These are phyloP conservation scores for Beaufortia kweichowensis DNA, from an alignment of 2,113 vertebrate genomes.

Conservation along the genomic window DNA sequence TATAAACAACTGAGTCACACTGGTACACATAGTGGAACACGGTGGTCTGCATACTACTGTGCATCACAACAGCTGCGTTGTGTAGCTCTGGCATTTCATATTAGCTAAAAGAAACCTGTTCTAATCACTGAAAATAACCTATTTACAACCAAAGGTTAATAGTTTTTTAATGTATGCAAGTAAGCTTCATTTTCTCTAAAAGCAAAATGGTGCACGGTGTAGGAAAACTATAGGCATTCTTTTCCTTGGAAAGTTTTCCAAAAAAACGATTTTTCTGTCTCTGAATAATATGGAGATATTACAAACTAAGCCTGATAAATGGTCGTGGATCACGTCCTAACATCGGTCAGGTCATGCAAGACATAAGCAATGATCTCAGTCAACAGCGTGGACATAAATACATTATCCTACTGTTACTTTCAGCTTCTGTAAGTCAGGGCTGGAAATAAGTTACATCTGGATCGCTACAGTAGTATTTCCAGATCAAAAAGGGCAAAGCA, in stretches of 20 bases:
- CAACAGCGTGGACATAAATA: conserved; percentile 37
- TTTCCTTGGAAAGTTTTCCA: conserved; percentile 1
- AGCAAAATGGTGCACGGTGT: conserved; percentile 39
- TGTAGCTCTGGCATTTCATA: conserved; percentile 3
- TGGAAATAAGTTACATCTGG: conserved; percentile 62
- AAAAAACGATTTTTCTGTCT: background rate
- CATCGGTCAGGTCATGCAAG: conserved; percentile 36
- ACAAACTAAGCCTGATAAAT: conserved; percentile 17
- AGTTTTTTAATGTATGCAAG: conserved; percentile 58
- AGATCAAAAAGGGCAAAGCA: background rate
- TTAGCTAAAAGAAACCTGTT: conserved; percentile 33
- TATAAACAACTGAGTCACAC: background rate
- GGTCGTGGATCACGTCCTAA: background rate
- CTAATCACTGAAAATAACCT: conserved; percentile 44
- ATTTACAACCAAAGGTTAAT: conserved; percentile 61
- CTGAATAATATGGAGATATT: background rate
- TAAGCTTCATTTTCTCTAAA: conserved; percentile 59
- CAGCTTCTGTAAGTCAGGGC: conserved; percentile 65
- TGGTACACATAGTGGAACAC: background rate
- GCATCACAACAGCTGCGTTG: background rate
- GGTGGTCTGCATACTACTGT: background rate
- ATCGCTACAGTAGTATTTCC: background rate
- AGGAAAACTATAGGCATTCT: conserved; percentile 28
- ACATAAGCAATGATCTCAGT: conserved; percentile 63
- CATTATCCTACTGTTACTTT: conserved; percentile 51